These are phyloP conservation scores for Xanthia icteritia DNA, from an alignment of 2,888 invertebrate genomes.

Conservation along the genomic window DNA sequence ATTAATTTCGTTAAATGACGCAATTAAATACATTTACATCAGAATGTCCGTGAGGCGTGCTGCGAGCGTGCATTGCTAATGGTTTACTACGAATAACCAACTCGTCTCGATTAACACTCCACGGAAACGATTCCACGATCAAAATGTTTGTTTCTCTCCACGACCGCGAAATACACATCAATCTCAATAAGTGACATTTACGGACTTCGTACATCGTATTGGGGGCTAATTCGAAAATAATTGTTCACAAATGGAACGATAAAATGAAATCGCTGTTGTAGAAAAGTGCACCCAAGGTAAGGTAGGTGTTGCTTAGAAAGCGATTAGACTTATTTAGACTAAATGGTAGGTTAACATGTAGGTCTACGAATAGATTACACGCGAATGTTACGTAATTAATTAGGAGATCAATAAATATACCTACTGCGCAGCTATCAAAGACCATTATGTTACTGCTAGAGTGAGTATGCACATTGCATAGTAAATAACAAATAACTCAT, in stretches of 20 bases:
- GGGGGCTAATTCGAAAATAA: conserved; percentile 65
- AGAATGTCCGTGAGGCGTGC: conserved; percentile 51
- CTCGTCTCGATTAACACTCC: conserved; percentile 52
- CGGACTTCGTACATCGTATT: conserved; percentile 49
- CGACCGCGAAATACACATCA: conserved; percentile 62
- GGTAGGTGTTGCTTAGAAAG: conserved; percentile 51
- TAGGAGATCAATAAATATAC: conserved; percentile 55
- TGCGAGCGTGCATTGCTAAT: conserved; percentile 52
- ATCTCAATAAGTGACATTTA: conserved; percentile 63
- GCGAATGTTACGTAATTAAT: conserved; percentile 57
- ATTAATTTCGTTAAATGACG: conserved; percentile 55
- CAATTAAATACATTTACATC: conserved; percentile 69
- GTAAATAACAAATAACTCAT: conserved; percentile 19
- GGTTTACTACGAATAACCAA: conserved; percentile 57
- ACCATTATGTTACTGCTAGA: conserved; percentile 5
- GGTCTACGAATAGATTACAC: conserved; percentile 56
- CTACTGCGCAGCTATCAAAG: conserved; percentile 48
- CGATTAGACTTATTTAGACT: conserved; percentile 42
- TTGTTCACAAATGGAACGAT: conserved; percentile 64
- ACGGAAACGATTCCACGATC: conserved; percentile 36
- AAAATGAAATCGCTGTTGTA: conserved; percentile 52
- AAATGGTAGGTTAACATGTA: conserved; percentile 59
- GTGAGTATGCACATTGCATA: neutral
- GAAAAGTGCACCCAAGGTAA: conserved; percentile 57
- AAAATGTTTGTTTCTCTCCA: conserved; percentile 54